Evolutionary conservation across 2,888 invertebrate genomes (phyloP).

Genomic region (Pyrgus malvae): DNA sequence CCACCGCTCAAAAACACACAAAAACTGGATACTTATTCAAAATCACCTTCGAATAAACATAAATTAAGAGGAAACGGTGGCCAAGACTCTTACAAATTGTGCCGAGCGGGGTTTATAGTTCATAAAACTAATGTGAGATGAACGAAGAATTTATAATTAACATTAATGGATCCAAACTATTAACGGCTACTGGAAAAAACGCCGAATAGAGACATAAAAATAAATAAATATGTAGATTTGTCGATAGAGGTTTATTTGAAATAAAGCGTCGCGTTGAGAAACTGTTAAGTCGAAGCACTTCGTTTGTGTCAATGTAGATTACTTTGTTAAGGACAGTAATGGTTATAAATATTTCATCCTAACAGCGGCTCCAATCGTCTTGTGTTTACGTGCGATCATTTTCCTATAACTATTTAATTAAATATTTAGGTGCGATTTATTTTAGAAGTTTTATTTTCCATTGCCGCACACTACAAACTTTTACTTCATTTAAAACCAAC

Average conservation of each 20-base stretch:
- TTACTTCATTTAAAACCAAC: no score
- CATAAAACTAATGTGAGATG: slow-evolving; percentile 77
- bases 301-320: background rate
- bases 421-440: no score
- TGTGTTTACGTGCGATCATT: no score
- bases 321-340: no score
- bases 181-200: slow-evolving; percentile 78
- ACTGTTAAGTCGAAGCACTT: slow-evolving; percentile 52
- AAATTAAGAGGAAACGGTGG: slow-evolving; percentile 51
- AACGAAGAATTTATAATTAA: slow-evolving; percentile 74
- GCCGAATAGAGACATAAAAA: slow-evolving; percentile 78
- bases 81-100: slow-evolving; percentile 75
- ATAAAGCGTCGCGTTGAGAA: slow-evolving; percentile 56
- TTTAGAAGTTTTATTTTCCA: no score
- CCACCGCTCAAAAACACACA: slow-evolving; percentile 31
- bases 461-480: no score
- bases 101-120: slow-evolving; percentile 60
- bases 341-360: no score
- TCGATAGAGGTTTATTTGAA: slow-evolving; percentile 67
- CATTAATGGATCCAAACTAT: slow-evolving; percentile 77
- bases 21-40: slow-evolving; percentile 34
- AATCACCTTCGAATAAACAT: slow-evolving; percentile 49
- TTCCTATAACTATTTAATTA: no score
- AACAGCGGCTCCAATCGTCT: no score
- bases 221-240: slow-evolving; percentile 76